Base-by-base conservation (phyloP, 2,888 invertebrate species). In the Trimorus sp. region DNA sequence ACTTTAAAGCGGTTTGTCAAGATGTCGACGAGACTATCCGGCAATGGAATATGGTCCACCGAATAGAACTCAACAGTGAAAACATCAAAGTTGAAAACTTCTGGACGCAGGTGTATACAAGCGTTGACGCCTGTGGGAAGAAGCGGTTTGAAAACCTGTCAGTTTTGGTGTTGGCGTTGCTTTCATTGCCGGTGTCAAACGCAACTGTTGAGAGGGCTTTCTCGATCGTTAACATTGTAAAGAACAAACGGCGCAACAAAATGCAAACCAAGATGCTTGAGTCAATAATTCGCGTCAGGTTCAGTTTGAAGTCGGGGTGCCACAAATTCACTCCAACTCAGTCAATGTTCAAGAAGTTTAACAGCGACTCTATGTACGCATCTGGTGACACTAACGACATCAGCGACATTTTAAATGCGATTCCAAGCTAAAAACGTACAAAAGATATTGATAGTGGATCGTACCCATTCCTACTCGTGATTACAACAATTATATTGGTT, bases 211-310 rank as follows among this genome's bases (percentile, higher is more conserved):
- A 65, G 48, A 38, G 73, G 45, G 79, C 80, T 14, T 84, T 84
- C 54, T 84, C 82, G 0, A 70, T 83, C 15, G 56, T 80, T 0
- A 84, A 70, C 40, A 69, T 84, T 14, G 26, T 84, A 0, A 77
- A 84, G 54, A 71, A 82, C 40, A 84, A 77, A 58, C 42, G 82
- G 14, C 48, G 83, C 6, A 84, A 83, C 58, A 71, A 48, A 56
- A 76, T 77, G 49, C 14, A 70, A 11, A 36, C 59, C 6, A 16
- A 11, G 15, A 77, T 62, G 14, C 68, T 62, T 9, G 71, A 69
- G 37, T 14, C 9, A 15, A 59, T 69, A 48, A 48, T 59, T 49
- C 45, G 49, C 11, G 26, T 69, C 48, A 42, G 58, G 3, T 59
- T 37, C 14, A 49, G 49, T 14, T 40, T 69, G 5, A 42, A 12